phyloP scores from a whole-genome alignment of 2,113 vertebrate genomes.

The Oncorhynchus mykiss region DNA sequence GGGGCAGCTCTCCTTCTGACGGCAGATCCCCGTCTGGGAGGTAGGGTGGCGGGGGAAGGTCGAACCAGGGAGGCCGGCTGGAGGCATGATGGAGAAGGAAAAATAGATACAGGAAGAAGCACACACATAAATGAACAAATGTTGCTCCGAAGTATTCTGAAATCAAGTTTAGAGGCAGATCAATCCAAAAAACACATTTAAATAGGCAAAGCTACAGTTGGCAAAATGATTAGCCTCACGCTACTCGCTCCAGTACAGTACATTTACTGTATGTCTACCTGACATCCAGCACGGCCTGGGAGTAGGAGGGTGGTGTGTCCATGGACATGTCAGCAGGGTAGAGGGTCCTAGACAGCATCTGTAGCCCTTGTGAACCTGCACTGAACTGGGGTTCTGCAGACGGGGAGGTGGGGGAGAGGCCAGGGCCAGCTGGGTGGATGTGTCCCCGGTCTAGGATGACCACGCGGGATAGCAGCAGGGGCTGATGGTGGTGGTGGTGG shows the following conservation, averaged over 20 bases:
- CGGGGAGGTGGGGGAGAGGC: constrained; percentile 73
- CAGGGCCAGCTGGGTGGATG: constrained; percentile 49
- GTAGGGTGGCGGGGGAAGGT: constrained; percentile 94
- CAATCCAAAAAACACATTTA: no score
- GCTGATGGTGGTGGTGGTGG: constrained; percentile 86
- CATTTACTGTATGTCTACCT: constrained; percentile 70
- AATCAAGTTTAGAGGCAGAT: no score
- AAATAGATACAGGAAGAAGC: neutral
- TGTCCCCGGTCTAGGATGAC: constrained; percentile 91
- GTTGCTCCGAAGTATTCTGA: no score
- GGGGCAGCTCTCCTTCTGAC: constrained; percentile 82
- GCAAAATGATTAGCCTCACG: no score
- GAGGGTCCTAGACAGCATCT: constrained; percentile 82
- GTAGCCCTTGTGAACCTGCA: constrained; percentile 82
- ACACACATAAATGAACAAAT: neutral
- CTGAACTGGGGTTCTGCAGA: constrained; percentile 81
- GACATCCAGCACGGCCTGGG: constrained; percentile 89
- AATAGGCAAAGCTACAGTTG: no score
- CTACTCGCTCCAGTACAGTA: no score
- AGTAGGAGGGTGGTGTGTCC: constrained; percentile 92
- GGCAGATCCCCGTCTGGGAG: constrained; percentile 76
- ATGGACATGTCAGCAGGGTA: constrained; percentile 75
- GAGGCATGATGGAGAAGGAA: constrained; percentile 4
- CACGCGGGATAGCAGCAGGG: constrained; percentile 89
- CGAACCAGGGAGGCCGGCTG: constrained; percentile 93